Evolutionary conservation across 2,888 invertebrate genomes (phyloP).

Genomic region (Colostygia pectinataria): DNA sequence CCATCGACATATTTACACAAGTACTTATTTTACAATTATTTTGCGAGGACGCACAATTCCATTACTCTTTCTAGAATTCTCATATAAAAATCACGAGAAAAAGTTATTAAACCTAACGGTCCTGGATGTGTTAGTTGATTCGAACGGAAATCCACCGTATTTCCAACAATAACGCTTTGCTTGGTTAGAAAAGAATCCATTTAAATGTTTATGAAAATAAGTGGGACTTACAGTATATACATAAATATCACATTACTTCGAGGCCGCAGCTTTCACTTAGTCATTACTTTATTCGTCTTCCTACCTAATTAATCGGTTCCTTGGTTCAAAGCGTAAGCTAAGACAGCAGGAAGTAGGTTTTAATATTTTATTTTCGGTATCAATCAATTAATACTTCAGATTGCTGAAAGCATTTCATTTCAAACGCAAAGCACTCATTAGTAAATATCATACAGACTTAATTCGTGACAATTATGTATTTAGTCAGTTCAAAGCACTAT

Average conservation of each 20-base stretch:
- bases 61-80: conserved; percentile 32
- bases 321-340: conserved; percentile 74
- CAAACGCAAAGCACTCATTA: conserved; percentile 51
- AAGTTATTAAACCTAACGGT: conserved; percentile 28
- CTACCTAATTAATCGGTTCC: conserved; percentile 69
- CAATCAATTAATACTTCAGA: conserved; percentile 20
- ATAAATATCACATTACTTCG: conserved; percentile 84
- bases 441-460: conserved; percentile 27
- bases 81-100: conserved; percentile 24
- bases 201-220: conserved; percentile 83
- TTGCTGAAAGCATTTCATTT: conserved; percentile 38
- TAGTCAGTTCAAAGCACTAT: conserved; percentile 37
- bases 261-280: conserved; percentile 83
- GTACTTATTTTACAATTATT: conserved; percentile 62
- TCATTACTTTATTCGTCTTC: conserved; percentile 74
- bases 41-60: conserved; percentile 34
- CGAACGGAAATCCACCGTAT: conserved; percentile 54
- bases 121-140: conserved; percentile 42
- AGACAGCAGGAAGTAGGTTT: conserved; percentile 57
- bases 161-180: conserved; percentile 69
- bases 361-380: conserved; percentile 18
- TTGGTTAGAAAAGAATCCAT: conserved; percentile 77
- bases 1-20: conserved; percentile 76
- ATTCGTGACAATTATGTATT: conserved; percentile 34
- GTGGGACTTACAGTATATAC: conserved; percentile 83